Evolutionary conservation across 1,140 invertebrate genomes (phyloP).

Genomic region (Drosophila sp.): DNA sequence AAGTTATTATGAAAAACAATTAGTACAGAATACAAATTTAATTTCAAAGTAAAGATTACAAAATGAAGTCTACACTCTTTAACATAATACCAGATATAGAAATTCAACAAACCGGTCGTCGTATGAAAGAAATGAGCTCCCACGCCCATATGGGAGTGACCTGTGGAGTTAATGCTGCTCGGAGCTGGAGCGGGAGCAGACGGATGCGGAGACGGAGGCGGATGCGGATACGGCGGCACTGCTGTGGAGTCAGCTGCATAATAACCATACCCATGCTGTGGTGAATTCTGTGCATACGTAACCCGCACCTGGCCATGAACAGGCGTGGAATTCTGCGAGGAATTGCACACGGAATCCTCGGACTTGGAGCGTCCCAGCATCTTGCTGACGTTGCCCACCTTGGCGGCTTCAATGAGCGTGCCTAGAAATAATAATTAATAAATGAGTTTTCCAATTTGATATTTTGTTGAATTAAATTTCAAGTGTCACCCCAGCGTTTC

Average conservation of each 20-base stretch:
- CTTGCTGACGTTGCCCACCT: conserved; percentile 89
- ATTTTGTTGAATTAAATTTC: no score
- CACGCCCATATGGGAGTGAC: conserved; percentile 45
- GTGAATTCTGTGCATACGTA: conserved; percentile 73
- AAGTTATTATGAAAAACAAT: no score
- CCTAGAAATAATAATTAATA: no score
- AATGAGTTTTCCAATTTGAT: no score
- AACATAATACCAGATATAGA: neutral
- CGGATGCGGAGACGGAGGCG: conserved; percentile 3
- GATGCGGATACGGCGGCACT: conserved; percentile 17
- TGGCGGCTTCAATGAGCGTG: conserved; percentile 93
- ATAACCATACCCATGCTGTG: conserved; percentile 61
- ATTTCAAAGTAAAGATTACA: neutral
- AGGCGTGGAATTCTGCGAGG: conserved; percentile 73
- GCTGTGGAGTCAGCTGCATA: conserved; percentile 26
- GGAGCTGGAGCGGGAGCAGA: neutral
- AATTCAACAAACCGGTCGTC: conserved; percentile 57
- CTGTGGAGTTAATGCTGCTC: conserved; percentile 15
- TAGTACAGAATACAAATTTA: neutral
- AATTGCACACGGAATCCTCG: conserved; percentile 93
- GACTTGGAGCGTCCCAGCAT: conserved; percentile 91
- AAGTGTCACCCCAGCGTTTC: conserved; percentile 87
- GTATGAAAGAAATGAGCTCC: conserved; percentile 80
- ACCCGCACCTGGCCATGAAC: conserved; percentile 78
- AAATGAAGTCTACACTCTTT: neutral